phyloP scores from a whole-genome alignment of 1,140 invertebrate species.

The Drosophila mojavensis region DNA sequence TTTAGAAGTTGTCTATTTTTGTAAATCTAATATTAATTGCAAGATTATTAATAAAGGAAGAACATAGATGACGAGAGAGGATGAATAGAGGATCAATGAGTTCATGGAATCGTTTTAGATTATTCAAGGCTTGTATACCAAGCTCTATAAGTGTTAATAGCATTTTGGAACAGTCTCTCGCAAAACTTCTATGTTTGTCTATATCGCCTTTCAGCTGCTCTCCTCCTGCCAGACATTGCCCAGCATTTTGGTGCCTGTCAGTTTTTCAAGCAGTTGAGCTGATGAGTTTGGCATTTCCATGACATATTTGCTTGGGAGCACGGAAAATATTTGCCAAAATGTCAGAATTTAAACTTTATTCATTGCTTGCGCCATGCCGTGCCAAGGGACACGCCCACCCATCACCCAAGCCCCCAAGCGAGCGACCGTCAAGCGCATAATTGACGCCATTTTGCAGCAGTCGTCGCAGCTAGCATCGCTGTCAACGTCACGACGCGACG shows the following conservation, averaged over 20 bases:
- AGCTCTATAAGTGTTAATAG: too few species aligned
- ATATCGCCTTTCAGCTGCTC: too few species aligned
- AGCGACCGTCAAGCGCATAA: slow-evolving; percentile 56
- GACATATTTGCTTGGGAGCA: slow-evolving; percentile 78
- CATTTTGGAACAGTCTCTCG: too few species aligned
- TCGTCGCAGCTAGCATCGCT: slow-evolving; percentile 28
- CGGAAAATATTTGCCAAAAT: slow-evolving; percentile 82
- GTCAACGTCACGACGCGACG: slow-evolving; percentile 8
- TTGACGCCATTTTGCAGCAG: slow-evolving; percentile 66
- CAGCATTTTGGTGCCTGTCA: slow-evolving; percentile 57
- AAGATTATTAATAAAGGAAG: too few species aligned
- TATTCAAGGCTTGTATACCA: too few species aligned
- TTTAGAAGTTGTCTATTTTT: too few species aligned
- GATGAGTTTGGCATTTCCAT: slow-evolving; percentile 80
- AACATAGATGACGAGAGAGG: too few species aligned
- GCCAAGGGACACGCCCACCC: slow-evolving; percentile 53
- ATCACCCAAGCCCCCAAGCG: slow-evolving; percentile 10
- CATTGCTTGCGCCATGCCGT: slow-evolving; percentile 76
- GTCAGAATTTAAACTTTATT: slow-evolving; percentile 82
- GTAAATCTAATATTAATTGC: too few species aligned
- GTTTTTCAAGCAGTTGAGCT: slow-evolving; percentile 75
- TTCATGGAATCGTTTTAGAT: too few species aligned
- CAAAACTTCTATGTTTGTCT: too few species aligned
- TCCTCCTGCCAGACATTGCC: neutral
- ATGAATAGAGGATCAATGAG: too few species aligned